Evolutionary conservation across 2,797 vertebrate species (phyloP).

Genomic region (Coccyzus lansbergi): DNA sequence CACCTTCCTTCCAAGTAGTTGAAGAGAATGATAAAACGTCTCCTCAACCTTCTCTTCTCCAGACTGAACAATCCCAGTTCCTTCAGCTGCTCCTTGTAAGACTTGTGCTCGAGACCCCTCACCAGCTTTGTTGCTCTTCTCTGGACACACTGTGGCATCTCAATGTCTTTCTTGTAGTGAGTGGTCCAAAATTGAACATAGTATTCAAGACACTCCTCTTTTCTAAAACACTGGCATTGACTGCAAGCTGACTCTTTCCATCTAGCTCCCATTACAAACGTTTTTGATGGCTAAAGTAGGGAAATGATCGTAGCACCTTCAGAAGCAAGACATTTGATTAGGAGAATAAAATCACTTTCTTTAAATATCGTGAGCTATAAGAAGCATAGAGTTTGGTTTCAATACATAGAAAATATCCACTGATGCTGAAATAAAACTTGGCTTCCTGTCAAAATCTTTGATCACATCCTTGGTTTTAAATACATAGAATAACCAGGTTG

Average conservation of each 20-base stretch:
- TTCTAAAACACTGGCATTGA: not conserved
- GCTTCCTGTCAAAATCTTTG: not conserved
- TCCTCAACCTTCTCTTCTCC: too few species aligned
- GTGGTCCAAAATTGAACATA: too few species aligned
- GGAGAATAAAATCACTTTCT: not conserved
- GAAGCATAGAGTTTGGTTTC: not conserved
- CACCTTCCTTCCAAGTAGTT: too few species aligned
- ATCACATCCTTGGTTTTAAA: not conserved
- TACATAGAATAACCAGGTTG: too few species aligned
- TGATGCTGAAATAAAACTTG: not conserved
- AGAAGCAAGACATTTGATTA: not conserved
- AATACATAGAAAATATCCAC: not conserved
- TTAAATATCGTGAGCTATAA: not conserved
- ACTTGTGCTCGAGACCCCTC: too few species aligned
- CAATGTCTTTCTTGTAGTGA: too few species aligned
- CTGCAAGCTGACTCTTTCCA: not conserved
- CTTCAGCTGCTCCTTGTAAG: too few species aligned
- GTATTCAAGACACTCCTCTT: not conserved
- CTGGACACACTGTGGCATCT: too few species aligned
- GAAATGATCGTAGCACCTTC: not conserved
- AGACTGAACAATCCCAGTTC: too few species aligned
- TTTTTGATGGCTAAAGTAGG: not conserved
- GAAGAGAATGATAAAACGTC: too few species aligned
- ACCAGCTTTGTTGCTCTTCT: too few species aligned
- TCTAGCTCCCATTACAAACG: not conserved